phyloP scores from a whole-genome alignment of 2,797 vertebrate genomes.

The Tangara arthus region DNA sequence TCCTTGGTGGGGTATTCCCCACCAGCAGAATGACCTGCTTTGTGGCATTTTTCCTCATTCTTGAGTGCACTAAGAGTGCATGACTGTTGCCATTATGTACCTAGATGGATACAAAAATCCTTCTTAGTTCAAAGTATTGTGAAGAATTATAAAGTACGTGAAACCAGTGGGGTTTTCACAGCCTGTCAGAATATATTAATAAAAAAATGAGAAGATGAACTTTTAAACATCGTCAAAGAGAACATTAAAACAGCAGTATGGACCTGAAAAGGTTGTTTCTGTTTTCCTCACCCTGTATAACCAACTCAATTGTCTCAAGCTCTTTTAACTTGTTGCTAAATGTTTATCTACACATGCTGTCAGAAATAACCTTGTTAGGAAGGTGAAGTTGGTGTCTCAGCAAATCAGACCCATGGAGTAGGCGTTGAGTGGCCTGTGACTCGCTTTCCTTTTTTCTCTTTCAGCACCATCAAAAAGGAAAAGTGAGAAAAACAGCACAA shows the following conservation, averaged over 20 bases:
- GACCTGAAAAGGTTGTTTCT: background rate
- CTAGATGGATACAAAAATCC: slow-evolving; percentile 74
- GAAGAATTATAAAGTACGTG: background rate
- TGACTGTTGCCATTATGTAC: slow-evolving; percentile 71
- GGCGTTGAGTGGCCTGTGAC: slow-evolving; percentile 86
- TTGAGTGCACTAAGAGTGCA: slow-evolving; percentile 71
- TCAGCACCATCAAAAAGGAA: slow-evolving; percentile 91
- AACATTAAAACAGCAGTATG: slow-evolving; percentile 36
- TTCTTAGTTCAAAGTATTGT: slow-evolving; percentile 65
- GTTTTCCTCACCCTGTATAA: slow-evolving; percentile 58
- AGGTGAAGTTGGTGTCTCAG: slow-evolving; percentile 90
- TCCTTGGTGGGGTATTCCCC: slow-evolving; percentile 72
- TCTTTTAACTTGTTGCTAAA: slow-evolving; percentile 77
- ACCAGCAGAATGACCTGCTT: slow-evolving; percentile 74
- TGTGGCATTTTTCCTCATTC: slow-evolving; percentile 70
- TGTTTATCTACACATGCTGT: slow-evolving; percentile 93
- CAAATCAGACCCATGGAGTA: slow-evolving; percentile 88
- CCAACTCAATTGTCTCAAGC: slow-evolving; percentile 67
- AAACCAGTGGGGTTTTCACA: slow-evolving; percentile 57
- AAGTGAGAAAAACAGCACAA: slow-evolving; percentile 92
- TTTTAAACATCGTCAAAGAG: background rate
- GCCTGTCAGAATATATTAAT: slow-evolving; percentile 38
- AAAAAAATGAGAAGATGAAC: background rate
- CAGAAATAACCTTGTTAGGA: slow-evolving; percentile 91
- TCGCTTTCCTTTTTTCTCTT: slow-evolving; percentile 87